These are phyloP conservation scores for Geococcyx californianus DNA, from an alignment of 2,113 vertebrate species.

Conservation along the genomic window DNA sequence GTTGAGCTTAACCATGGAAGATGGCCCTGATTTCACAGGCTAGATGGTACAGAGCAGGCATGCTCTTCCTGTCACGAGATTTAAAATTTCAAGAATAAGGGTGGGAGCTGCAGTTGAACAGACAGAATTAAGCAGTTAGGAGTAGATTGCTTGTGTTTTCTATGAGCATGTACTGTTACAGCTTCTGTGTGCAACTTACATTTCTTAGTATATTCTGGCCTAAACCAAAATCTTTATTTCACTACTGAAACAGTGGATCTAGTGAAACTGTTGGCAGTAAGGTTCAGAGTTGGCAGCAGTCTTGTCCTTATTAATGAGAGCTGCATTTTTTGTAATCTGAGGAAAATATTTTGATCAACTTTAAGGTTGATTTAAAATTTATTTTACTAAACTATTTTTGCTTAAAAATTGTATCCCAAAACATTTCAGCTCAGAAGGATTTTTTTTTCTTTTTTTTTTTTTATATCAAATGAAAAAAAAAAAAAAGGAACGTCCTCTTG, in stretches of 20 bases:
- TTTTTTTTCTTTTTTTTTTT: neutral
- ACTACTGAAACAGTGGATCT: neutral
- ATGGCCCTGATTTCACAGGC: neutral
- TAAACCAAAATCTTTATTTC: neutral
- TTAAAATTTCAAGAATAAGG: neutral
- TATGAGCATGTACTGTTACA: accelerated
- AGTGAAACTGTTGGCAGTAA: neutral
- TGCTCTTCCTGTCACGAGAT: neutral
- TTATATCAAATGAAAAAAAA: neutral
- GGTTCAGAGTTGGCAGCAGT: neutral
- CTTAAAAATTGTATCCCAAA: neutral
- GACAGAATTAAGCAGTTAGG: neutral
- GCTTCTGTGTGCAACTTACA: neutral
- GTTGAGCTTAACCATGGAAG: neutral
- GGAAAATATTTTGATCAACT: neutral
- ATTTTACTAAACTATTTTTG: neutral
- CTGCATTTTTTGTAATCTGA: neutral
- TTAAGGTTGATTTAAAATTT: neutral
- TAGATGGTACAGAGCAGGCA: neutral
- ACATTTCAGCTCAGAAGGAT: neutral
- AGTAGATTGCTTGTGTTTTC: neutral
- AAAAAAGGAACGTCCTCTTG: neutral
- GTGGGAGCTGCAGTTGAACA: neutral
- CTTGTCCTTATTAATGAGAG: neutral
- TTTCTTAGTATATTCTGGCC: neutral